Evolutionary conservation across 1,140 invertebrate genomes (phyloP), one percentile per base, ranked within the genome.

Genomic region (Drosophila miranda): DNA sequence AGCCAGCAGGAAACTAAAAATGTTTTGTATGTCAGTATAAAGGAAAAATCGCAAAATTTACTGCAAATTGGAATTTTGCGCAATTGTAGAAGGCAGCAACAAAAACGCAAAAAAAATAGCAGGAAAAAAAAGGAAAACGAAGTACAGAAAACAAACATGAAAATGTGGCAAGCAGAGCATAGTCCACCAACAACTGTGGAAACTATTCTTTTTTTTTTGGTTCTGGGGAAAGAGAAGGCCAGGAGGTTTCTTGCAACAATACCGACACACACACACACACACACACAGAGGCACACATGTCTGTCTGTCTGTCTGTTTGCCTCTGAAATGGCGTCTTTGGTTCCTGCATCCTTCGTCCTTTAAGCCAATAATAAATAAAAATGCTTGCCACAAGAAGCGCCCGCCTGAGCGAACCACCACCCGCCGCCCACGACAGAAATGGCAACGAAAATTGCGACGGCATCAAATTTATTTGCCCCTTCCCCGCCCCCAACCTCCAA

Each of bases 1-100:
- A 78, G 78, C 74, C 78, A 86, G 81, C 78, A 81, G 82, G 82
- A 86, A 86, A 87, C 82, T 87, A 87, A 87, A 87, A 87, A 87
- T 87, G 82, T 87, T 87, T 87, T 87, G 83, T 87, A 87, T 82
- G 82, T 87, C 77, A 66, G 82, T 87, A 87, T 87, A 82, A 82
- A 88, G 79, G 83, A 88, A 90, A 90, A 90, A 90, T 90, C 89
- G 75, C 84, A 90, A 90, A 90, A 90, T 90, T 90, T 90, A 90
- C 89, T 90, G 89, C 89, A 90, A 90, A 90, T 90, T 90, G 89
- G 89, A 90, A 90, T 89, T 89, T 90, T 89, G 88, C 88, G 87
- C 87, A 89, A 89, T 89, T 89, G 78, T 89, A 89, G 82, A 89
- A 68, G 64, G 64, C 64, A 68, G 34, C 45, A 46, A 14, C 6